Evolutionary conservation across 2,888 invertebrate genomes (phyloP).

Genomic region (Oscheius onirici): DNA sequence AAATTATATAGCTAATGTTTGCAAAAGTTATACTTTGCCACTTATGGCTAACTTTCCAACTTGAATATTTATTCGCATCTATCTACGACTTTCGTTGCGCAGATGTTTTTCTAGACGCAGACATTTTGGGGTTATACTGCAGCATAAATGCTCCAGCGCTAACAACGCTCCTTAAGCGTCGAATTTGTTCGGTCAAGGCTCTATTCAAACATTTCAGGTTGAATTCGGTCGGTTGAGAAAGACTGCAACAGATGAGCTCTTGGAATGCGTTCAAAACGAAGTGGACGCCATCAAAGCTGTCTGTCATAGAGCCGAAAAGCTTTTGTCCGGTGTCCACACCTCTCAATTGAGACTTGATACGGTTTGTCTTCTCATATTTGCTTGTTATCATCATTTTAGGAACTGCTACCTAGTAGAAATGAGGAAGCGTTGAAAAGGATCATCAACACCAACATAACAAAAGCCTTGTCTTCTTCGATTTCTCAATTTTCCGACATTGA

Average conservation of each 20-base stretch:
- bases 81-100: too few species aligned
- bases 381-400: constrained; percentile 34
- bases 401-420: constrained; percentile 43
- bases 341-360: constrained; percentile 50
- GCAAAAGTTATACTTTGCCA: too few species aligned
- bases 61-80: too few species aligned
- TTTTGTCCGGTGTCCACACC: constrained; percentile 53
- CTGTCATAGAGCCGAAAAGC: constrained; percentile 56
- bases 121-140: too few species aligned
- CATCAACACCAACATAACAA: constrained; percentile 51
- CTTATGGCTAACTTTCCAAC: too few species aligned
- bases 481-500: constrained; percentile 50
- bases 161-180: too few species aligned
- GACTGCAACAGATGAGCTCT: constrained; percentile 55
- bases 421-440: constrained; percentile 47
- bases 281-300: constrained; percentile 58
- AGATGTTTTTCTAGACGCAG: too few species aligned
- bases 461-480: constrained; percentile 46
- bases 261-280: constrained; percentile 51
- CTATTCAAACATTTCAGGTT: too few species aligned
- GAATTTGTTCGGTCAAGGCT: too few species aligned
- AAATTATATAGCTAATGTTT: too few species aligned
- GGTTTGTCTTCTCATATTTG: constrained; percentile 31
- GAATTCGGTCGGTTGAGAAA: constrained; percentile 56
- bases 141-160: too few species aligned